Evolutionary conservation across 2,113 vertebrate genomes (phyloP).

Genomic region (Rhynchopsitta pachyrhyncha): DNA sequence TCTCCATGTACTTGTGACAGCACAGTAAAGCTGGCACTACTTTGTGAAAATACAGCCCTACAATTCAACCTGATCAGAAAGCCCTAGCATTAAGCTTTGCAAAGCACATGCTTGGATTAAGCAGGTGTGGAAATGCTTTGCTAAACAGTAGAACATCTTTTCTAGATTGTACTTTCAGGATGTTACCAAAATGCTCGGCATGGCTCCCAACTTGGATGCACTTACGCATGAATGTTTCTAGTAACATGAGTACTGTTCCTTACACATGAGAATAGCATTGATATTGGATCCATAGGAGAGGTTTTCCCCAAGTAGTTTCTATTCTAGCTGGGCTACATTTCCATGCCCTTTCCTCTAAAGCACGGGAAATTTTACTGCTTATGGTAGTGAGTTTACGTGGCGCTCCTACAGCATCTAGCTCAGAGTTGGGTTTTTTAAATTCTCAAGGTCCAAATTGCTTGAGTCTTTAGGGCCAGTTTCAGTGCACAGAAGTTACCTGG

Average conservation of each 20-base stretch:
- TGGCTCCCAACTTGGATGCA: neutral
- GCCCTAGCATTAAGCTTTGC: neutral
- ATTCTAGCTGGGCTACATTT: neutral
- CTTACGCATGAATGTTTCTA: too few species aligned
- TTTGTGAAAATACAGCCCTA: neutral
- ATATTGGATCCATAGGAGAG: neutral
- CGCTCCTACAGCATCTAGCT: neutral
- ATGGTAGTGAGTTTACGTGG: too few species aligned
- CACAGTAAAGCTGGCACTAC: neutral
- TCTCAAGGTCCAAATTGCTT: neutral
- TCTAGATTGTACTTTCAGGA: neutral
- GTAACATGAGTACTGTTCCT: neutral
- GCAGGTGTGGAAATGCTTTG: neutral
- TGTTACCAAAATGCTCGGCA: neutral
- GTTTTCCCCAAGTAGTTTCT: neutral
- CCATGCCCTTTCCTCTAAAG: neutral
- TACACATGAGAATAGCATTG: neutral
- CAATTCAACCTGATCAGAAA: neutral
- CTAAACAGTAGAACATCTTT: neutral
- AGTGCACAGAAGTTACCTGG: neutral
- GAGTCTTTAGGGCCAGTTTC: neutral
- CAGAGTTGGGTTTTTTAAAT: neutral
- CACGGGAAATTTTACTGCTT: neutral
- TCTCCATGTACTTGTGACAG: neutral
- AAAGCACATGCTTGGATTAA: neutral